phyloP scores from a whole-genome alignment of 2,113 vertebrate genomes.

The Xyliphius kryptos region DNA sequence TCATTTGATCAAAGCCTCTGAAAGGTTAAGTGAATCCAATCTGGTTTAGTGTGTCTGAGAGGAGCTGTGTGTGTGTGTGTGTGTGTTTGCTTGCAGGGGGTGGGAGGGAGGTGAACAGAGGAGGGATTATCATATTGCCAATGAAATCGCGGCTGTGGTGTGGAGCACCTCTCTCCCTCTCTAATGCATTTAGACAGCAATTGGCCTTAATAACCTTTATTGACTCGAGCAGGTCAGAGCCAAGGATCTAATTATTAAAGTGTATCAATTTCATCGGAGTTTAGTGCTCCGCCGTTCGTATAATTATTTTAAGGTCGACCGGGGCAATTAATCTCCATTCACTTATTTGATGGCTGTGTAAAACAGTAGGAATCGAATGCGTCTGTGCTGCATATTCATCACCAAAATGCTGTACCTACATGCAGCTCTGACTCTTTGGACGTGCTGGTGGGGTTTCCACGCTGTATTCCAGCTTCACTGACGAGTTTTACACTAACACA shows the following conservation, averaged over 20 bases:
- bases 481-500: too few relatives aligned
- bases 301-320: constrained; percentile 79
- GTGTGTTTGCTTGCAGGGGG: constrained; percentile 44
- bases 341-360: constrained; percentile 78
- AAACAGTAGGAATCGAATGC: constrained; percentile 72
- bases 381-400: constrained; percentile 52
- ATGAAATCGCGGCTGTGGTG: constrained; percentile 72
- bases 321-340: constrained; percentile 77
- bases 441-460: too few relatives aligned
- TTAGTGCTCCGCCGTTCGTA: constrained; percentile 75
- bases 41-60: constrained; percentile 75
- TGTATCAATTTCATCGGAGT: constrained; percentile 83
- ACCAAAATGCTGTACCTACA: constrained; percentile 41
- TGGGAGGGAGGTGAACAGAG: constrained; percentile 66
- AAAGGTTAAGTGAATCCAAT: constrained; percentile 82
- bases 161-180: constrained; percentile 64
- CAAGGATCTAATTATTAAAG: constrained; percentile 90
- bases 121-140: constrained; percentile 74
- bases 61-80: constrained; percentile 30
- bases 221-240: constrained; percentile 80
- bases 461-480: too few relatives aligned
- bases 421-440: too few relatives aligned
- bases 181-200: constrained; percentile 75
- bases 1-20: constrained; percentile 76
- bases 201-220: constrained; percentile 91